Conservation (phyloP, 2,113 vertebrate species). For the Verasper variegatus region DNA sequence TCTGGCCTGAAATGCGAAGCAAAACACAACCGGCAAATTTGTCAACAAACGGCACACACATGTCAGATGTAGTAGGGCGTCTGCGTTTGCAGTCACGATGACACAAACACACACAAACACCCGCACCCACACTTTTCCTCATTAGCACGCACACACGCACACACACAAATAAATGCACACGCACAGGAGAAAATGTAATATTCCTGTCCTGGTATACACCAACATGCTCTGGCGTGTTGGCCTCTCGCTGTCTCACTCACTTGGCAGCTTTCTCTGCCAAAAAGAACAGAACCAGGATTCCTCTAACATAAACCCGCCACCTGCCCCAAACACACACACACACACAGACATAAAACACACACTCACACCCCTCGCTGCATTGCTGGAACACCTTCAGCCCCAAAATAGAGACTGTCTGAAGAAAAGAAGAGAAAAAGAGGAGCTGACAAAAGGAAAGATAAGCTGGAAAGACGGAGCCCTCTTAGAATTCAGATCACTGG, state of each 20-base stretch:
- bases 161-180: constrained; percentile 14
- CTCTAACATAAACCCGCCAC: constrained; percentile 54
- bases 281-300: constrained; percentile 44
- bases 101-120: constrained; percentile 47
- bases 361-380: constrained; percentile 16
- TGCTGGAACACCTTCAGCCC: constrained; percentile 47
- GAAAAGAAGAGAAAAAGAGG: constrained; percentile 23
- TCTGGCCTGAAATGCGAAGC: constrained; percentile 21
- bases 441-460: constrained; percentile 24
- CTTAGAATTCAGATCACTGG: constrained; percentile 53
- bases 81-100: constrained; percentile 26
- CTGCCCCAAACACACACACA: constrained; percentile 43
- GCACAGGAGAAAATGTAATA: constrained; percentile 52
- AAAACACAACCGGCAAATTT: constrained; percentile 63
- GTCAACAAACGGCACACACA: constrained; percentile 74
- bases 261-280: constrained; percentile 75
- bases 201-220: constrained; percentile 35
- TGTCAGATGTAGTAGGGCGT: constrained; percentile 55
- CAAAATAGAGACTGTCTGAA: constrained; percentile 42
- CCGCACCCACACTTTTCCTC: constrained; percentile 42
- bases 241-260: constrained; percentile 65
- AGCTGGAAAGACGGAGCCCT: constrained; percentile 32
- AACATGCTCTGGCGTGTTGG: constrained; percentile 68
- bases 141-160: constrained; percentile 11
- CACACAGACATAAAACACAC: constrained; percentile 13